Evolutionary conservation across 2,888 invertebrate genomes (phyloP), one percentile per base, ranked within the genome.

Genomic region (Cataglyphis albicans): DNA sequence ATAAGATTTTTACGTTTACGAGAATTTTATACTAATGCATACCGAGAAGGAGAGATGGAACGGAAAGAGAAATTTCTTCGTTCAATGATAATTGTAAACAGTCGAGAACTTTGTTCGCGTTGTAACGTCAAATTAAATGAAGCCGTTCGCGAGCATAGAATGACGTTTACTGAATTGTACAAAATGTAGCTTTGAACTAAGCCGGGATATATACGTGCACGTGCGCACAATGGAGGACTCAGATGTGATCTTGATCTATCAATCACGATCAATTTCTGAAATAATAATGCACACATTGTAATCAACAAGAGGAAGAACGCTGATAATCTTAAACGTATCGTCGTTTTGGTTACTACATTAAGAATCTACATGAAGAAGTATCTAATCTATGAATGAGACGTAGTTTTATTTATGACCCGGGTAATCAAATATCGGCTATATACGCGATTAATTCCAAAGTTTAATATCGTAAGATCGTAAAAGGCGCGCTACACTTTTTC

Each of bases 361-460:
- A 38, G 25, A 48, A 70, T 76, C 67, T 74, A 67, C 63, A 82
- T 74, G 57, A 55, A 72, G 32, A 48, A 61, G 29, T 70, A 64
- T 57, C 44, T 63, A 55, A 73, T 81, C 48, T 72, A 64, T 68
- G 61, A 86, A 73, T 75, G 55, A 52, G 7, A 52, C 3, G 70
- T 85, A 82, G 68, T 67, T 70, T 29, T 78, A 84, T 21, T 86
- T 84, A 65, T 73, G 78, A 89, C 38, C 63, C 81, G 70, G 41
- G 75, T 81, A 72, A 83, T 81, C 68, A 84, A 72, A 78, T 78
- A 75, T 83, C 76, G 82, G 64, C 76, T 84, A 52, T 52, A 75
- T 85, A 84, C 81, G 78, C 86, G 80, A 85, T 86, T 84, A 84
- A 84, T 89, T 89, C 84, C 76, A 85, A 84, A 89, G 82, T 88